Evolutionary conservation across 2,888 invertebrate genomes (phyloP).

Genomic region (Pollenia amentaria): DNA sequence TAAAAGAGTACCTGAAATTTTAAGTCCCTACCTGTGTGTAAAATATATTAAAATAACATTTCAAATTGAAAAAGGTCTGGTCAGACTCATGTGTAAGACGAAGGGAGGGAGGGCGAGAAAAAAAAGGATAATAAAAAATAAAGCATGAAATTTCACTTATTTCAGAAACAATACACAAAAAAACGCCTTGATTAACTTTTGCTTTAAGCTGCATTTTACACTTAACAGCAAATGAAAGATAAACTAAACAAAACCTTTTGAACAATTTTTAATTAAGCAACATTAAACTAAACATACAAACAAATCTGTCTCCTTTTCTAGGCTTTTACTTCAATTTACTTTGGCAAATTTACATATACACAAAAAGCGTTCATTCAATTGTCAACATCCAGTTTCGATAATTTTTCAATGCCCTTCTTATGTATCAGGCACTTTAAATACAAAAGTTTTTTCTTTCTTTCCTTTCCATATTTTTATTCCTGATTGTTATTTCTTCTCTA

Average conservation of each 20-base stretch:
- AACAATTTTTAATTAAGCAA: conserved; percentile 8
- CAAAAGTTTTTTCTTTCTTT: not conserved
- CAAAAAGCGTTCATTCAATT: not conserved
- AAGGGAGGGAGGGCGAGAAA: no score
- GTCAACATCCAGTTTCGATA: conserved; percentile 10
- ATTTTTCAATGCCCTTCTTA: conserved; percentile 12
- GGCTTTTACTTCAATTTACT: not conserved
- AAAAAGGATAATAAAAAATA: no score
- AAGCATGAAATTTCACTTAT: not conserved
- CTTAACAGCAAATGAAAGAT: not conserved
- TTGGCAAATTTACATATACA: not conserved
- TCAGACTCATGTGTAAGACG: no score
- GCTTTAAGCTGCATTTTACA: not conserved
- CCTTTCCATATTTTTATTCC: not conserved
- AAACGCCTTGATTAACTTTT: not conserved
- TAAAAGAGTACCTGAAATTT: no score
- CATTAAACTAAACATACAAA: conserved; percentile 5
- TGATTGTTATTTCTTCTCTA: not conserved
- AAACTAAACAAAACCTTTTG: conserved; percentile 2
- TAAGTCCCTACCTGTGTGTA: no score
- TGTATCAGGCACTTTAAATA: conserved; percentile 30
- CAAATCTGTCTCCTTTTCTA: not conserved
- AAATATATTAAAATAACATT: no score
- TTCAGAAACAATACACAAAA: not conserved
- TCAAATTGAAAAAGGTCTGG: no score